phyloP scores from a whole-genome alignment of 2,113 vertebrate species.

The Pyxicephalus adspersus region DNA sequence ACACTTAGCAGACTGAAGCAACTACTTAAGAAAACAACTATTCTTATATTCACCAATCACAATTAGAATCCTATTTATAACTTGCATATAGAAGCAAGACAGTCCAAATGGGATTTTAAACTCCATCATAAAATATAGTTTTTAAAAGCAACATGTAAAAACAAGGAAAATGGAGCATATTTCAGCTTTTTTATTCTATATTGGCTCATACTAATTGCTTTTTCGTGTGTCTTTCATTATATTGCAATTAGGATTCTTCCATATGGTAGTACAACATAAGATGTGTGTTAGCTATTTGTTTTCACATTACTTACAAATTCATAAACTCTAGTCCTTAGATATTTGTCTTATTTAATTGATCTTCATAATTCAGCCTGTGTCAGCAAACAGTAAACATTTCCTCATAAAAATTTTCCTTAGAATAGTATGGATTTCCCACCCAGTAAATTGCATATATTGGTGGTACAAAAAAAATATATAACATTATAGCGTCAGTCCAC shows the following conservation, averaged over 20 bases:
- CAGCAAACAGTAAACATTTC: conserved; percentile 10
- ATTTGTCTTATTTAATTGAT: conserved; percentile 46
- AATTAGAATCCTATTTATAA: too few relatives aligned
- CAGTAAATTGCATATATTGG: not conserved
- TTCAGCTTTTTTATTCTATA: not conserved
- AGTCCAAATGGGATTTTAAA: too few relatives aligned
- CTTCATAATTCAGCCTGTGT: conserved; percentile 2
- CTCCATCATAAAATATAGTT: not conserved
- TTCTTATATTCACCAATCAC: too few relatives aligned
- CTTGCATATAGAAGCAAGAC: too few relatives aligned
- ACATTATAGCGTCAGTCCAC: too few relatives aligned
- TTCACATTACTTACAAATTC: conserved; percentile 1
- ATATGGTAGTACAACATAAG: conserved; percentile 43
- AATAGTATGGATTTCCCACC: not conserved
- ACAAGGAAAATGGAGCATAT: not conserved
- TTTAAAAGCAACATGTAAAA: not conserved
- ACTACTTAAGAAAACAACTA: too few relatives aligned
- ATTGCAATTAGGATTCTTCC: conserved; percentile 39
- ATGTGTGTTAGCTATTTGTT: conserved; percentile 20
- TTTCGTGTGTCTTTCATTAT: conserved; percentile 50
- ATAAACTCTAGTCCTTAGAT: not conserved
- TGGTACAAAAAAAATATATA: too few relatives aligned
- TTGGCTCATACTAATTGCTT: conserved; percentile 41
- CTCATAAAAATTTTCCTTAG: not conserved
- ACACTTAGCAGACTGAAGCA: too few relatives aligned